phyloP scores from a whole-genome alignment of 2,113 vertebrate species.

The Marcusenius ussheri region DNA sequence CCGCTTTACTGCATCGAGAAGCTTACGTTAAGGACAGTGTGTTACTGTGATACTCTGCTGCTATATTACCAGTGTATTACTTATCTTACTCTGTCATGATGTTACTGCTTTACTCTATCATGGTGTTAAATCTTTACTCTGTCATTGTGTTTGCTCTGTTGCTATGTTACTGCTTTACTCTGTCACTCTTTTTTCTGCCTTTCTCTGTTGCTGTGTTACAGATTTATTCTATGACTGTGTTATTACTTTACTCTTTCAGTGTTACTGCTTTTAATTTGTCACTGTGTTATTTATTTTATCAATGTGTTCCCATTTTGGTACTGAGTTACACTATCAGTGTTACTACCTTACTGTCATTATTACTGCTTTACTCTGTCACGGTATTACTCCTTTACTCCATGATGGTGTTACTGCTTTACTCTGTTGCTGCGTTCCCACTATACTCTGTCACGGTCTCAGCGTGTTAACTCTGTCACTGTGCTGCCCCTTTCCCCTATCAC shows the following conservation, averaged over 20 bases:
- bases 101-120: not conserved
- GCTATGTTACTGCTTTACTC: not conserved
- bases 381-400: not conserved
- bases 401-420: not conserved
- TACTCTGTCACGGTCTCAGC: not conserved
- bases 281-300: not conserved
- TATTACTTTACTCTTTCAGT: not conserved
- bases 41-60: not conserved
- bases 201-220: not conserved
- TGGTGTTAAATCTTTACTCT: not conserved
- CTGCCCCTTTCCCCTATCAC: not conserved
- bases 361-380: not conserved
- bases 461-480: not conserved
- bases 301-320: not conserved
- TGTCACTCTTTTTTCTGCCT: not conserved
- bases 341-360: not conserved
- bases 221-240: not conserved
- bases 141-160: not conserved
- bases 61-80: not conserved
- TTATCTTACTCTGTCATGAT: not conserved
- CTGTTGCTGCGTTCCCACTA: not conserved
- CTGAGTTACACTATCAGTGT: not conserved
- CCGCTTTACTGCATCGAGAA: not conserved
- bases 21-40: not conserved
- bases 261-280: not conserved